Conservation (phyloP, 1,140 invertebrate genomes). For the Papilio dardanus region DNA sequence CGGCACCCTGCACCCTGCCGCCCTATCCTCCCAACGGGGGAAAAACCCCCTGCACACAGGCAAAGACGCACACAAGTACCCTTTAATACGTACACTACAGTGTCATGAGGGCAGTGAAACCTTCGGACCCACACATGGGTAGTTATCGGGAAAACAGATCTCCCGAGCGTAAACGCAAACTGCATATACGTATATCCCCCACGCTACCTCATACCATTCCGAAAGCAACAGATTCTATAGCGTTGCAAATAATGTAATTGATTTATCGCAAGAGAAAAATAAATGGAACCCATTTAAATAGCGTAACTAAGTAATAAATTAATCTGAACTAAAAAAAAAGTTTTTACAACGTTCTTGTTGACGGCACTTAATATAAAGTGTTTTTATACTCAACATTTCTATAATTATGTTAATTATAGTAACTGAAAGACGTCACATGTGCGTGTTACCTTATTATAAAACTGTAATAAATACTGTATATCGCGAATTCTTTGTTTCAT, state of each 20-base stretch:
- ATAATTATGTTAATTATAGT: slow-evolving; percentile 4
- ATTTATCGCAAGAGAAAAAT: slow-evolving; percentile 39
- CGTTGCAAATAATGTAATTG: slow-evolving; percentile 28
- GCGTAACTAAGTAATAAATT: slow-evolving; percentile 17
- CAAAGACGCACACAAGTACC: slow-evolving; percentile 38
- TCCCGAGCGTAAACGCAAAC: neutral
- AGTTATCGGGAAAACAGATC: slow-evolving; percentile 4
- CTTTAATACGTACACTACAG: neutral
- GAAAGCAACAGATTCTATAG: slow-evolving; percentile 34
- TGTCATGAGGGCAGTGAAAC: neutral
- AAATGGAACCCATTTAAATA: slow-evolving; percentile 16
- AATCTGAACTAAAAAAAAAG: neutral
- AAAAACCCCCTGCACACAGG: slow-evolving; percentile 37
- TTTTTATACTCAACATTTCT: slow-evolving; percentile 22
- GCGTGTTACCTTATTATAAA: slow-evolving; percentile 22
- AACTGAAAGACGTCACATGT: slow-evolving; percentile 28
- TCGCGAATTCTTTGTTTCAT: neutral
- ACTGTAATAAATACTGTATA: neutral
- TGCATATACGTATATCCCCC: neutral
- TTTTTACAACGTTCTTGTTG: slow-evolving; percentile 2
- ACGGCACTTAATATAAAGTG: neutral
- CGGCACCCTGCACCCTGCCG: slow-evolving; percentile 45
- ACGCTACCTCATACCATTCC: neutral
- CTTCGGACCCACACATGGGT: neutral
- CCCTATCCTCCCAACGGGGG: slow-evolving; percentile 38